Conservation (phyloP, 2,113 vertebrate genomes). For the Chauna torquata region DNA sequence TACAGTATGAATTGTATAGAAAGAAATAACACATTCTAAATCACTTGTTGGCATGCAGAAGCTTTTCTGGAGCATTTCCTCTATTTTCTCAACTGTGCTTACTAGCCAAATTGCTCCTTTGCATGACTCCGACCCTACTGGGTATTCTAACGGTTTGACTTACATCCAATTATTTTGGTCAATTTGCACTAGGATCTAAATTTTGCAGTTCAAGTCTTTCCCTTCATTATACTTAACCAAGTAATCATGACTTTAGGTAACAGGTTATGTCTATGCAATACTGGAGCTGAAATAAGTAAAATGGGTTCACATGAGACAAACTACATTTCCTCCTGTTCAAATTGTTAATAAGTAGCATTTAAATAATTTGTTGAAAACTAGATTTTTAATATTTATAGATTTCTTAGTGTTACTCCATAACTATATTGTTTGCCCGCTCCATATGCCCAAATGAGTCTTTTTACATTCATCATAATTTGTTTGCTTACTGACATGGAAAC, state of each 20-base stretch:
- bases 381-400: neutral
- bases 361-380: neutral
- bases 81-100: neutral
- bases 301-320: neutral
- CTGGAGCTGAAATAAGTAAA: neutral
- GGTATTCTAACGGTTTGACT: neutral
- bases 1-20: neutral
- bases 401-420: neutral
- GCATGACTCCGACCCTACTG: neutral
- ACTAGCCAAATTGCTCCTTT: neutral
- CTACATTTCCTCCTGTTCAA: neutral
- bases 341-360: neutral
- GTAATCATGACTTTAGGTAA: neutral
- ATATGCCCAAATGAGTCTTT: neutral
- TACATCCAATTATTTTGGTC: neutral
- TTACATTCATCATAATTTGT: neutral
- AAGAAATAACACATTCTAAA: neutral
- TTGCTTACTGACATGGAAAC: neutral
- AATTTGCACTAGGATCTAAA: neutral
- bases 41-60: neutral
- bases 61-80: neutral
- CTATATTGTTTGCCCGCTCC: neutral
- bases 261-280: neutral
- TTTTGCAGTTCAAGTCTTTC: neutral
- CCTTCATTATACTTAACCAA: neutral